phyloP scores from a whole-genome alignment of 2,113 vertebrate species.

The Nothocercus julius region DNA sequence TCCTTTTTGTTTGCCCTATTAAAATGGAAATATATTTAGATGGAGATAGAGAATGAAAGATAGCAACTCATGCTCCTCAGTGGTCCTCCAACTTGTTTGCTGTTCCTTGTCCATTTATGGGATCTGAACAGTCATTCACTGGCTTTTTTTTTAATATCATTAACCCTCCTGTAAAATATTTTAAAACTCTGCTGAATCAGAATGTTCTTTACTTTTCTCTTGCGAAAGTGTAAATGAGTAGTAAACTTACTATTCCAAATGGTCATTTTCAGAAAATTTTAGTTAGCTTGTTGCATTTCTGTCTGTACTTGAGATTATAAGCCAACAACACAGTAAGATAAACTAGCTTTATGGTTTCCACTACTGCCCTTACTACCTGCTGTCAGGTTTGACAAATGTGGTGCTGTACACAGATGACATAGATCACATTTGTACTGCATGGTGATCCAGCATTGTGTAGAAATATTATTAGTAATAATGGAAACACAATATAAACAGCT shows the following conservation, averaged over 20 bases:
- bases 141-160: neutral
- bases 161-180: neutral
- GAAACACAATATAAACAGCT: neutral
- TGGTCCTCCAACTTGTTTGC: neutral
- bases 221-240: neutral
- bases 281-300: neutral
- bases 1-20: neutral
- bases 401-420: neutral
- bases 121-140: neutral
- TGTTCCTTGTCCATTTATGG: neutral
- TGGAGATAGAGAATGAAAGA: neutral
- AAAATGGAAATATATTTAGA: neutral
- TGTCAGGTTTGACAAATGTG: neutral
- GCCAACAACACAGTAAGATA: neutral
- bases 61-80: neutral
- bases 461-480: neutral
- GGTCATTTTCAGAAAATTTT: neutral
- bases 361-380: neutral
- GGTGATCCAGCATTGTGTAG: neutral
- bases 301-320: neutral
- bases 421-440: accelerated
- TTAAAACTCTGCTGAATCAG: neutral
- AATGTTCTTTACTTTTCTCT: accelerated
- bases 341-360: neutral
- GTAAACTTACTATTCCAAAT: neutral